Percentiles rank a stretch among this genome's conserved stretches.
These are phyloP conservation scores for Rapana venosa DNA, from an alignment of 2,888 invertebrate genomes.

Conservation along the genomic window DNA sequence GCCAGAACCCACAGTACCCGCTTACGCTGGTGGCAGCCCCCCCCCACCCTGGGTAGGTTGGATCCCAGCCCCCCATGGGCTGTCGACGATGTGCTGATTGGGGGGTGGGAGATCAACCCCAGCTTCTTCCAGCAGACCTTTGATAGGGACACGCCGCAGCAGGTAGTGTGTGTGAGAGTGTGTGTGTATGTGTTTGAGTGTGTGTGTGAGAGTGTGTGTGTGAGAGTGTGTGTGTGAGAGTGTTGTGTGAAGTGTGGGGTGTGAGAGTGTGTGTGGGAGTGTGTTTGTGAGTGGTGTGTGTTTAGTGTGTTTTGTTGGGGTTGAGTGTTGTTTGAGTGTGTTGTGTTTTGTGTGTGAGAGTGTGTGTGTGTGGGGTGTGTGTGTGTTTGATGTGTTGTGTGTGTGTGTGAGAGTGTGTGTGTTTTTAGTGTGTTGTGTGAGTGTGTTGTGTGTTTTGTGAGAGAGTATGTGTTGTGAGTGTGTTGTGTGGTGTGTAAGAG, in stretches of 20 bases:
- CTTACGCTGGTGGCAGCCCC: constrained; percentile 75
- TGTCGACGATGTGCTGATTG: constrained; percentile 78
- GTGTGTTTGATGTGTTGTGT: no score
- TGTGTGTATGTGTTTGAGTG: not conserved
- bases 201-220: not conserved
- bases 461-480: no score
- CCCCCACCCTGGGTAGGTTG: constrained; percentile 53
- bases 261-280: not conserved
- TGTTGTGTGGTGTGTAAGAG: not conserved
- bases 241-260: not conserved
- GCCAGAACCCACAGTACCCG: constrained; percentile 73
- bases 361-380: no score
- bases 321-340: no score
- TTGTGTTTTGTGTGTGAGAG: no score
- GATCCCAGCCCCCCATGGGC: constrained; percentile 74
- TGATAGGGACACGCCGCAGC: constrained; percentile 51
- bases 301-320: no score
- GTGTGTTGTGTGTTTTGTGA: not conserved
- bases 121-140: constrained; percentile 73
- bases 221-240: not conserved
- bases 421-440: no score
- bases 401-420: no score
- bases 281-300: not conserved
- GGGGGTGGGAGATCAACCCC: constrained; percentile 78
- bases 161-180: not conserved